A percentile compares a stretch with the other conserved stretches of the same genome.
Conservation (phyloP, 2,797 vertebrate species). For the Sparidentex hasta region DNA sequence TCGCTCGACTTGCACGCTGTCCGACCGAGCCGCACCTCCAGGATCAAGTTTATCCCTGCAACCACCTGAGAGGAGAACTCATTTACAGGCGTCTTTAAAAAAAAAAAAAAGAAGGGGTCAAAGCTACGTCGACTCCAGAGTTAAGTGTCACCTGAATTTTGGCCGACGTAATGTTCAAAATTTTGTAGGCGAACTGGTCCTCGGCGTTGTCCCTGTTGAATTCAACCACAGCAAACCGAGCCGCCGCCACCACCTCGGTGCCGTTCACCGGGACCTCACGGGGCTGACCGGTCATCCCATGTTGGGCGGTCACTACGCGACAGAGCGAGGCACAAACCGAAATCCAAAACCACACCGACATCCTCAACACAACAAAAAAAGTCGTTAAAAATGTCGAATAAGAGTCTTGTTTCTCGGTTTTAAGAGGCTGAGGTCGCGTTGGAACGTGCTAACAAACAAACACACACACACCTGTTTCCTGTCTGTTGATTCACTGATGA, state of each 20-base stretch:
- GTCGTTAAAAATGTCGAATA: fast-evolving
- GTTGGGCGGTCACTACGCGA: background rate
- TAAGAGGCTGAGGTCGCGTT: fast-evolving
- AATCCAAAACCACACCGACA: slow-evolving; percentile 28
- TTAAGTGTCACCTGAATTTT: slow-evolving; percentile 59
- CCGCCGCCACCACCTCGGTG: slow-evolving; percentile 8
- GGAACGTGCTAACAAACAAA: background rate
- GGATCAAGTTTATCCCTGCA: slow-evolving; percentile 62
- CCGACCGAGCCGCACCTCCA: slow-evolving; percentile 47
- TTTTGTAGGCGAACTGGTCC: slow-evolving; percentile 41
- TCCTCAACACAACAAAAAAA: background rate
- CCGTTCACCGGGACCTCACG: slow-evolving; percentile 17
- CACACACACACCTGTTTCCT: slow-evolving; percentile 47
- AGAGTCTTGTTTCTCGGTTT: background rate
- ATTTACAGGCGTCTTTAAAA: too few species aligned
- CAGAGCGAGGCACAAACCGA: background rate
- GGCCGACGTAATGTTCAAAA: slow-evolving; percentile 48
- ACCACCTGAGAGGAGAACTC: slow-evolving; percentile 48
- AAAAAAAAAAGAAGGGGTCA: too few species aligned
- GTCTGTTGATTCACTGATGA: slow-evolving; percentile 31
- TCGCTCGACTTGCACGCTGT: slow-evolving; percentile 28
- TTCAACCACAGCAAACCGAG: slow-evolving; percentile 50
- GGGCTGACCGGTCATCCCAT: slow-evolving; percentile 33
- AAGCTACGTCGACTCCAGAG: background rate
- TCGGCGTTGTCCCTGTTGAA: slow-evolving; percentile 46